These are phyloP conservation scores for Anolis apletophallus DNA, from an alignment of 2,797 vertebrate species.

Conservation along the genomic window DNA sequence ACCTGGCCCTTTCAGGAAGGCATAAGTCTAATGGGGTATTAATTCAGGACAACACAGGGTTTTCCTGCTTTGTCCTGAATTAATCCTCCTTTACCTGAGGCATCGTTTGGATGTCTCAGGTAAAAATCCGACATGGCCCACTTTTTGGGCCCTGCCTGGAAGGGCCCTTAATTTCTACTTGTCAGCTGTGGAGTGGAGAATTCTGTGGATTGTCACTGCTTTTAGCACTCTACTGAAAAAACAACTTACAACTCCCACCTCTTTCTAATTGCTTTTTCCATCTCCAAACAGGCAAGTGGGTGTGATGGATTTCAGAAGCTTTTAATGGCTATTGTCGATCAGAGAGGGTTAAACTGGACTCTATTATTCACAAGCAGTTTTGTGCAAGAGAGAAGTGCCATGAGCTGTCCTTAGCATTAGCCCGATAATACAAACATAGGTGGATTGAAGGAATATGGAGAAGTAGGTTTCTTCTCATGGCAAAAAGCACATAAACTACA, in stretches of 20 bases:
- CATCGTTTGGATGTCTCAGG: no score
- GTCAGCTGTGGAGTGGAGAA: neutral
- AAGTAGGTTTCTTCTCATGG: neutral
- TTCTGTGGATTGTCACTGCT: neutral
- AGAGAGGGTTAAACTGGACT: neutral
- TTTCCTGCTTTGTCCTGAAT: no score
- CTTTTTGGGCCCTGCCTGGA: no score
- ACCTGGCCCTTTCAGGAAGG: no score
- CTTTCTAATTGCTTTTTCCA: neutral
- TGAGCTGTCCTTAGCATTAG: neutral
- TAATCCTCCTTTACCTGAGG: no score
- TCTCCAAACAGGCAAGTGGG: neutral
- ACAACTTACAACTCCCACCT: neutral
- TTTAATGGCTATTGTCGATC: neutral
- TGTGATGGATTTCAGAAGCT: neutral
- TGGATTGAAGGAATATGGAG: neutral
- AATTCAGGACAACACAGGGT: no score
- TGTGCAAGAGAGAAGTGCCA: neutral
- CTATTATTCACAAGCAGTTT: neutral
- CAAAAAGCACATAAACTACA: neutral
- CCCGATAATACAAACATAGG: neutral
- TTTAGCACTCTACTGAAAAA: neutral
- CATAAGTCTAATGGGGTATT: no score
- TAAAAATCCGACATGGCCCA: no score
- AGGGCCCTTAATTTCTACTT: neutral